phyloP scores from a whole-genome alignment of 1,140 invertebrate genomes.

The Zaprionus capensis region DNA sequence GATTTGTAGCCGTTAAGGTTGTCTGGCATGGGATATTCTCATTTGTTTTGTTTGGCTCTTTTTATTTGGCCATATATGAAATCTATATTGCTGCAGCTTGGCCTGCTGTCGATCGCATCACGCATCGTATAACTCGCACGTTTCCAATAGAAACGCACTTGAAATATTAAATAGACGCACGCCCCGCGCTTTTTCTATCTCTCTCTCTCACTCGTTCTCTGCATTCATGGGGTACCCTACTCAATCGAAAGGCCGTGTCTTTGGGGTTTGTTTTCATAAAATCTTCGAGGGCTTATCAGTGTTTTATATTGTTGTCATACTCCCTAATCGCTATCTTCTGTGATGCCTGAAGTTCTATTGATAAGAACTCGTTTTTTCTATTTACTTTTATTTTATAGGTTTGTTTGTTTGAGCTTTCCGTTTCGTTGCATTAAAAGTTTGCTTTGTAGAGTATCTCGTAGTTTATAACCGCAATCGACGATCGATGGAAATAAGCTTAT shows the following conservation, averaged over 20 bases:
- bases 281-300: background rate
- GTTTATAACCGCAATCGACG: conserved; percentile 6
- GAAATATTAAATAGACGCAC: conserved; percentile 64
- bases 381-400: background rate
- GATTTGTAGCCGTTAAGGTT: conserved; percentile 51
- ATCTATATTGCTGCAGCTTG: conserved; percentile 31
- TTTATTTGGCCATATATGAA: conserved; percentile 33
- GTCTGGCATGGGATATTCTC: conserved; percentile 5
- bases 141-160: conserved; percentile 69
- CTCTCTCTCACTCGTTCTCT: background rate
- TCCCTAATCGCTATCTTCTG: background rate
- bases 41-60: conserved; percentile 17
- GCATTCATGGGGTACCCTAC: background rate
- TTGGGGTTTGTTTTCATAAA: background rate
- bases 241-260: background rate
- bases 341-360: background rate
- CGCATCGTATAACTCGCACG: conserved; percentile 69
- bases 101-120: conserved; percentile 68
- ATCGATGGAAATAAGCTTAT: conserved; percentile 31
- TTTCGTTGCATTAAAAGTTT: background rate
- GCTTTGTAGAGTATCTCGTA: conserved; percentile 21
- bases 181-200: background rate
- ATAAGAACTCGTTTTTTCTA: background rate
- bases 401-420: background rate
- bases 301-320: background rate